Base-by-base conservation (phyloP, 1,140 invertebrate genomes). In the Brachionus angularis region DNA sequence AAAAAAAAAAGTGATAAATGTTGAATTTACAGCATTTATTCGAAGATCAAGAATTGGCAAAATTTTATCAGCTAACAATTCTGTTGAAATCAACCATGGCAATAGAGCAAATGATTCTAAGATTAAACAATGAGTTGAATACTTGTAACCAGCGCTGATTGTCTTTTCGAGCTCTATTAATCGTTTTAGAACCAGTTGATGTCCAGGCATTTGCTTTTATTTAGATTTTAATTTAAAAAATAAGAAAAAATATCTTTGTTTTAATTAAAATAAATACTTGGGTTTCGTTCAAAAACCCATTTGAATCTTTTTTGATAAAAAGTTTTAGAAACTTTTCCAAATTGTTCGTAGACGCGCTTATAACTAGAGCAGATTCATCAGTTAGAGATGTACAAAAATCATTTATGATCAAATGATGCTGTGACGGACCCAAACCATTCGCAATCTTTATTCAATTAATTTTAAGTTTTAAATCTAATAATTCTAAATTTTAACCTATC, bases 271-370 rank as follows among this genome's bases (percentile, higher is more conserved):
- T 10, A 10, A 10, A 16, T 47, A 50, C 62, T 12, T 67, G 62
- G 36, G 42, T 12, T 14, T 67, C 62, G 42, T 44, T 23, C 10
- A 67, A 47, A 31, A 67, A 33, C 23, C 62, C 62, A 67, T 50
- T 46, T 12, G 62, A 67, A 5, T 67, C 62, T 33, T 67, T 1
- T 31, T 50, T 46, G 16, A 47, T 4, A 36, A 67, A 50, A n/a
- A 67, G 12, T 23, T 67, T 50, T 5, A 67, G 16, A 36, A 67
- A 67, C n/a, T 67, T 50, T 39, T 58, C 53, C 27, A 58, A 58
- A 39, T 21, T 39, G 21, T 27, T 58, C 10, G 39, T 34, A 39
- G 39, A 7, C 25, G 36, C 53, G 21, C 33, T 58, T 42, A 39
- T 31, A 23, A 58, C 53, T 12, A 58, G 16, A 10, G n/a, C n/a